phyloP scores from a whole-genome alignment of 2,797 vertebrate species.

The Periparus ater region DNA sequence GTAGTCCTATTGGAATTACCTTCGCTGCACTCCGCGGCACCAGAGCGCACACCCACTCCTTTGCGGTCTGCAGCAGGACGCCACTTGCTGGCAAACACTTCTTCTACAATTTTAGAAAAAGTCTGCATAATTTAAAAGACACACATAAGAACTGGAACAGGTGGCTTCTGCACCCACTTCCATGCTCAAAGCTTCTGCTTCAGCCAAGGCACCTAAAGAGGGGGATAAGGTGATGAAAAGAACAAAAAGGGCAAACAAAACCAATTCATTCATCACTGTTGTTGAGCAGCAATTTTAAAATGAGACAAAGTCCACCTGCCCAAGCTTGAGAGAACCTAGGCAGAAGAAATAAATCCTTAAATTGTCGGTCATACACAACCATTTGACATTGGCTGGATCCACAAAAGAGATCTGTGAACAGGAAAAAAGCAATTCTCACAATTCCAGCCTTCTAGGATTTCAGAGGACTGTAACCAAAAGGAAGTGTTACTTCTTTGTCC shows the following conservation, averaged over 20 bases:
- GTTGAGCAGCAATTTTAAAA: not conserved
- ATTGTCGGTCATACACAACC: not conserved
- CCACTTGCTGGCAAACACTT: fast-evolving
- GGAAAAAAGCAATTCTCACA: not conserved
- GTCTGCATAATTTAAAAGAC: not conserved
- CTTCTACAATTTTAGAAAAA: not conserved
- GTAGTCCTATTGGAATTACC: not conserved
- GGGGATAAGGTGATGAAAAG: not conserved
- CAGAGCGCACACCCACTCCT: fast-evolving
- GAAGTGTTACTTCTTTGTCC: not conserved
- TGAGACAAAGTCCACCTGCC: fast-evolving
- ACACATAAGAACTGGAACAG: not conserved
- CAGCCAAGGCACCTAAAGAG: fast-evolving
- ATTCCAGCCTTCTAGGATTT: not conserved
- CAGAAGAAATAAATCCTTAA: not conserved
- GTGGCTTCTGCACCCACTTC: not conserved
- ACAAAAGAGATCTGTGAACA: not conserved
- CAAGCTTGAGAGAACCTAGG: not conserved
- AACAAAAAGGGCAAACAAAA: not conserved
- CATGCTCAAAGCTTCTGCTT: not conserved
- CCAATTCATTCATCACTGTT: not conserved
- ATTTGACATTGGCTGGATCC: not conserved
- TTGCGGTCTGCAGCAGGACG: fast-evolving
- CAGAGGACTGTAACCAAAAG: not conserved
- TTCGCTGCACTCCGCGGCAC: fast-evolving